Base-by-base conservation (phyloP, 64 coral and sea anemone species). In the Acropora yongei region DNA sequence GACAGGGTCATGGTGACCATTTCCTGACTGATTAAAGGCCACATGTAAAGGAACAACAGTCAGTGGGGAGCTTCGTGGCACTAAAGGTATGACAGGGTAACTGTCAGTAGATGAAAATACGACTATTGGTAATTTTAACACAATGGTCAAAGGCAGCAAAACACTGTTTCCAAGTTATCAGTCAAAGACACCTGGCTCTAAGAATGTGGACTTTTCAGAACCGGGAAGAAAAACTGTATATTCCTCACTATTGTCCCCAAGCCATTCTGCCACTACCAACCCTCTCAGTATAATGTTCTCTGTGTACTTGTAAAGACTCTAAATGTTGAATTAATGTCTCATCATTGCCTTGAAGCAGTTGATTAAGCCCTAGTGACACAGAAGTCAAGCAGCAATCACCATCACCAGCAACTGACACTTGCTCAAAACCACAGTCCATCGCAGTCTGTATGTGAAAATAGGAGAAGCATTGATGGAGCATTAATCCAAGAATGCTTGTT, bases 11-110 rank as follows among this genome's bases (percentile, higher is more conserved):
- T 91, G 84, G 55, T 91, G 90, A 75, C 90, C 79, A 45, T 91
- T 91, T 39, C 93, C 87, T 78, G 77, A 61, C 72, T 90, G 87
- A 57, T 84, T 94, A 40, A 86, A 94, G 18, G 87, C 79, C 41
- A 94, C 78, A 86, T 94, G 72, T 60, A 94, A 53, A 43, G 93
- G 93, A 78, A 86, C 80, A 66, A 49, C 57, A 49, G 68, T 49
- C 53, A 90, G 8, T 51, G 80, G 87, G 60, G n/a, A 39, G 11
- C 77, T 47, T 47, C 73, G 51, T 6, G 87, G 93, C 14, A 86
- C 41, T 72, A 94, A 8, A 69, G 87, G 79, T n/a, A 90, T 90
- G 0, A 94, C 63, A 74, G 93, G 93, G 57, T 90, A 94, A 60
- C 61, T 89, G 47, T 78, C 47, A 49, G 90, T 85, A 48, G 77